Evolutionary conservation across 2,113 vertebrate genomes (phyloP).

Genomic region (Chloropsis cyanopogon): DNA sequence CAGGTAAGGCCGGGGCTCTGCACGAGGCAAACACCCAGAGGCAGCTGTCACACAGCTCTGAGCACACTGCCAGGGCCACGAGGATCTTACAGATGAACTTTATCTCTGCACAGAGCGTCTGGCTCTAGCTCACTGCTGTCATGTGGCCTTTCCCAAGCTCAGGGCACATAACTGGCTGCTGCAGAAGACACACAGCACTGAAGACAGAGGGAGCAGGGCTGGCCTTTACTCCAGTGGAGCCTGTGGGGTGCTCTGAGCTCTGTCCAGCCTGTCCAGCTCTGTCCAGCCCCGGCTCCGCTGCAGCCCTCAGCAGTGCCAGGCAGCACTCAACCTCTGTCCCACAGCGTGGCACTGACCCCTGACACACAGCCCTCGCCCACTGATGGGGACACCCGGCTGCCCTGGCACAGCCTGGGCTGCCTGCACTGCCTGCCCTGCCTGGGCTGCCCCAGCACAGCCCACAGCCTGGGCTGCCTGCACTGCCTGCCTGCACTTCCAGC

Average conservation of each 20-base stretch:
- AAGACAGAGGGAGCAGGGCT: fast-evolving
- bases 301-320: neutral
- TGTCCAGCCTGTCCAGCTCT: fast-evolving
- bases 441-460: neutral
- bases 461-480: neutral
- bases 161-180: fast-evolving
- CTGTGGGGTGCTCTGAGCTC: neutral
- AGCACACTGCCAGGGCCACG: fast-evolving
- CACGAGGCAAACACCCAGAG: fast-evolving
- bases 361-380: neutral
- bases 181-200: fast-evolving
- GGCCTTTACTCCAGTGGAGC: neutral
- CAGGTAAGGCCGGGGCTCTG: neutral
- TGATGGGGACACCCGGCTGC: too few species aligned
- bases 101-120: neutral
- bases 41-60: fast-evolving
- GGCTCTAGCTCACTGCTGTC: fast-evolving
- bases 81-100: neutral
- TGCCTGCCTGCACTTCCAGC: too few species aligned
- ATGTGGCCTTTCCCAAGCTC: neutral
- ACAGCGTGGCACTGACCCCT: neutral
- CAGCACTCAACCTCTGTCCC: neutral
- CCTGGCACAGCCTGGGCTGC: too few species aligned
- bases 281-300: neutral
- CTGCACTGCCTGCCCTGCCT: too few species aligned